A percentile compares a stretch with the other conserved stretches of the same genome.
Evolutionary conservation across 2,113 vertebrate genomes (phyloP).

Genomic region (Engystomops pustulosus): DNA sequence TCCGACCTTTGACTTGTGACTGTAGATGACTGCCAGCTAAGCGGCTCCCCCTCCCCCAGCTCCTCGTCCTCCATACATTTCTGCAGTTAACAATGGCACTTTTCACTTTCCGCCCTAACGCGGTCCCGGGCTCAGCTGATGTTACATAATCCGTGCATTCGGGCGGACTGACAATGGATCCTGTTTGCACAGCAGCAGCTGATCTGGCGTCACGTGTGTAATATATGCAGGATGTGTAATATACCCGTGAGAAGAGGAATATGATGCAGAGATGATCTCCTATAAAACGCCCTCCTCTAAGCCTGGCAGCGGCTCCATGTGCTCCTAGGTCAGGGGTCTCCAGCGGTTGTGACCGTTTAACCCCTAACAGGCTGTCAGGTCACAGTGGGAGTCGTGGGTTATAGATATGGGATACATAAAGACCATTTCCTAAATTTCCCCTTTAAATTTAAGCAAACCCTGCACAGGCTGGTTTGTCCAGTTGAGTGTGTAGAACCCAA

Average conservation of each 20-base stretch:
- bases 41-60: not conserved
- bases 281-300: not conserved
- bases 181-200: not conserved
- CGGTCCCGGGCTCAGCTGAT: not conserved
- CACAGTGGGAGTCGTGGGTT: not conserved
- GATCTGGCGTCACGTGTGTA: not conserved
- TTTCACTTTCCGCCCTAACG: not conserved
- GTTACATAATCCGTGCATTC: not conserved
- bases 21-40: not conserved
- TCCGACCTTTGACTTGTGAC: not conserved
- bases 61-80: not conserved
- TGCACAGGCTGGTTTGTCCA: too few relatives aligned
- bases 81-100: not conserved
- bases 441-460: too few relatives aligned
- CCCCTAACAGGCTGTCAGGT: not conserved
- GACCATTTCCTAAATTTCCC: not conserved
- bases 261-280: not conserved
- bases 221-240: not conserved
- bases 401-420: not conserved
- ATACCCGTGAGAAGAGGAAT: not conserved
- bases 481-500: too few relatives aligned
- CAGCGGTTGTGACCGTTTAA: not conserved
- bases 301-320: not conserved
- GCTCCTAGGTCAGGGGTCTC: not conserved
- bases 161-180: not conserved